These are phyloP conservation scores for Mamestra brassicae DNA, from an alignment of 2,888 invertebrate genomes.

Conservation along the genomic window DNA sequence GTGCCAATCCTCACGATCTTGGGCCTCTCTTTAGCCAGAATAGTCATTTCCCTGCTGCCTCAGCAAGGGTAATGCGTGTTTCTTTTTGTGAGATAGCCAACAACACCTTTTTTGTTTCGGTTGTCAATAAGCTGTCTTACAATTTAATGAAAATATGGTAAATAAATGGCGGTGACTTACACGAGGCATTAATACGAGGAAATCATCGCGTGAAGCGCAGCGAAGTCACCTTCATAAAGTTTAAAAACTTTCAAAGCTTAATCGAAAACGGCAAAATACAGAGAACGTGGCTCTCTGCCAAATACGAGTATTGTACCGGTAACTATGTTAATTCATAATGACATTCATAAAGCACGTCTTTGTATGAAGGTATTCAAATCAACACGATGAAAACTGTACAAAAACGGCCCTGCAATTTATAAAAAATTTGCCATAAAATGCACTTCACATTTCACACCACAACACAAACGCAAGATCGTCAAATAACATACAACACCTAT, in stretches of 20 bases:
- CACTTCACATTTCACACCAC: background rate
- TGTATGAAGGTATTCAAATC: background rate
- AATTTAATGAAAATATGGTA: background rate
- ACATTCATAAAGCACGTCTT: background rate
- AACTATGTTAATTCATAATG: background rate
- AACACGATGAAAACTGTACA: background rate
- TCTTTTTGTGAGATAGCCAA: too few species aligned
- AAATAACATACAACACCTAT: background rate
- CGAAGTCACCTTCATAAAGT: background rate
- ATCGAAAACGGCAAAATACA: too few species aligned
- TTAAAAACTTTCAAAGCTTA: too few species aligned
- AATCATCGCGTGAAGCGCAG: background rate
- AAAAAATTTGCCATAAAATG: background rate
- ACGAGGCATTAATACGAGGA: background rate
- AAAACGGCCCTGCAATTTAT: background rate
- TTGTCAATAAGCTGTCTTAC: too few species aligned
- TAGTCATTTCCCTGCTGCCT: too few species aligned
- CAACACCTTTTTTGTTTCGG: too few species aligned
- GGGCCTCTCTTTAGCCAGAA: too few species aligned
- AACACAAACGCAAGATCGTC: background rate
- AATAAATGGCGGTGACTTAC: background rate
- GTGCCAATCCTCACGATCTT: too few species aligned
- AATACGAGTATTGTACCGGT: background rate
- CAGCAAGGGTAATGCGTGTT: too few species aligned
- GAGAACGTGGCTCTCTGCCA: background rate